A percentile compares a stretch with the other conserved stretches of the same genome.
Evolutionary conservation across 2,797 vertebrate genomes (phyloP).

Genomic region (Tachyglossus aculeatus): DNA sequence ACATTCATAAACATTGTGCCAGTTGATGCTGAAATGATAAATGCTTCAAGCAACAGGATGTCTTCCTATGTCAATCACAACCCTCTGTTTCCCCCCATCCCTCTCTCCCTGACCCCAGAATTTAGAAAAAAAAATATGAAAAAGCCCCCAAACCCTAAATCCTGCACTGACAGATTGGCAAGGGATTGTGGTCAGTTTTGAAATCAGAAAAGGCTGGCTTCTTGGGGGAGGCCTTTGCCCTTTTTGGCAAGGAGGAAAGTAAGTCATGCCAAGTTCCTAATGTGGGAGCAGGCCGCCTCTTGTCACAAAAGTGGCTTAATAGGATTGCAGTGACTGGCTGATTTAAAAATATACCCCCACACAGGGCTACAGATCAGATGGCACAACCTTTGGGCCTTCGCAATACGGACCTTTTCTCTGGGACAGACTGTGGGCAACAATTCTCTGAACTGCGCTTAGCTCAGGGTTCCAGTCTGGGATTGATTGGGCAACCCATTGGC

Average conservation of each 20-base stretch:
- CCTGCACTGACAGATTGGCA: slow-evolving; percentile 57
- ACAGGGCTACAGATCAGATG: slow-evolving; percentile 20
- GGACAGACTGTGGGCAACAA: neutral
- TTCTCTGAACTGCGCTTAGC: slow-evolving; percentile 11
- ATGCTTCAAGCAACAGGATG: no score
- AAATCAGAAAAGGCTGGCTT: slow-evolving; percentile 75
- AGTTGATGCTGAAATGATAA: slow-evolving; percentile 29
- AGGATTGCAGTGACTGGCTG: slow-evolving; percentile 50
- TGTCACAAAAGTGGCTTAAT: slow-evolving; percentile 48
- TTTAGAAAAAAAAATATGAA: neutral
- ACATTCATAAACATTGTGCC: neutral
- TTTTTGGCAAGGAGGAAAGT: slow-evolving; percentile 70
- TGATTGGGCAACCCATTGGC: slow-evolving; percentile 6
- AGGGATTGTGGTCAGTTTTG: slow-evolving; percentile 69
- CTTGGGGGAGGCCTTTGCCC: slow-evolving; percentile 76
- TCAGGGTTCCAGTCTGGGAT: neutral
- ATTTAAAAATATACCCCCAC: slow-evolving; percentile 48
- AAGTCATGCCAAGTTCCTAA: slow-evolving; percentile 43
- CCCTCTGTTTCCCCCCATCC: no score
- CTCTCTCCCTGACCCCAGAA: no score
- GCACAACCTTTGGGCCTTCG: slow-evolving; percentile 24
- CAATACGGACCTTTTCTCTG: neutral
- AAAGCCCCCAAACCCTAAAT: neutral
- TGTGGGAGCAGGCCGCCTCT: slow-evolving; percentile 51
- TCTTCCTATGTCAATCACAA: no score